Conservation (phyloP, 2,888 invertebrate species). For the Ectemnius lituratus region DNA sequence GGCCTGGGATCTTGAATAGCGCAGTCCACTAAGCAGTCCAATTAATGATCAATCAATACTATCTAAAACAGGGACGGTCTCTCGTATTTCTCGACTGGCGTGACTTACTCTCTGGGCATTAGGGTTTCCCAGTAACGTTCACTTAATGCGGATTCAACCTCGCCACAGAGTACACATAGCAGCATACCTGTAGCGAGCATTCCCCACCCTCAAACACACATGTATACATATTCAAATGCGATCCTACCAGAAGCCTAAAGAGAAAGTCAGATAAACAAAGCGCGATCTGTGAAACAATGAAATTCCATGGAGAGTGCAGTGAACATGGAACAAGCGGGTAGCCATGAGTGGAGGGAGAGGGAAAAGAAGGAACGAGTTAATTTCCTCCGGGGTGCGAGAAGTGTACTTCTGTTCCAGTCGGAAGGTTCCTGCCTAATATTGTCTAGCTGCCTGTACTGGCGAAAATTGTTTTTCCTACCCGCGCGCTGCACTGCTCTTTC, state of each 20-base stretch:
- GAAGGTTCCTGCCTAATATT: constrained; percentile 41
- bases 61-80: background rate
- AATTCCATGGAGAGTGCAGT: constrained; percentile 23
- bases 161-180: background rate
- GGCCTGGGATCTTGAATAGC: too few relatives aligned
- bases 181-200: background rate
- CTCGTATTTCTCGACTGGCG: background rate
- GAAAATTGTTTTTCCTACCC: constrained; percentile 14
- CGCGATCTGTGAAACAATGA: constrained; percentile 27
- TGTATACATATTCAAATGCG: background rate
- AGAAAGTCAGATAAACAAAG: constrained; percentile 23
- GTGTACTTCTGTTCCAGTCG: constrained; percentile 46
- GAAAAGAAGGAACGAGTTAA: constrained; percentile 13
- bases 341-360: background rate
- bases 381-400: constrained; percentile 46
- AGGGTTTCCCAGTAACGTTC: too few relatives aligned
- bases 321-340: constrained; percentile 9
- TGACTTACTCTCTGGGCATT: background rate
- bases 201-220: background rate
- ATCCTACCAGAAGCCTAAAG: constrained; percentile 37
- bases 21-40: background rate
- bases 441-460: constrained; percentile 13
- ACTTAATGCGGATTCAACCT: background rate
- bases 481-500: background rate
- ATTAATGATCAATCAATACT: constrained; percentile 2